Evolutionary conservation across 2,888 invertebrate species (phyloP).

Genomic region (Cantharis lateralis): DNA sequence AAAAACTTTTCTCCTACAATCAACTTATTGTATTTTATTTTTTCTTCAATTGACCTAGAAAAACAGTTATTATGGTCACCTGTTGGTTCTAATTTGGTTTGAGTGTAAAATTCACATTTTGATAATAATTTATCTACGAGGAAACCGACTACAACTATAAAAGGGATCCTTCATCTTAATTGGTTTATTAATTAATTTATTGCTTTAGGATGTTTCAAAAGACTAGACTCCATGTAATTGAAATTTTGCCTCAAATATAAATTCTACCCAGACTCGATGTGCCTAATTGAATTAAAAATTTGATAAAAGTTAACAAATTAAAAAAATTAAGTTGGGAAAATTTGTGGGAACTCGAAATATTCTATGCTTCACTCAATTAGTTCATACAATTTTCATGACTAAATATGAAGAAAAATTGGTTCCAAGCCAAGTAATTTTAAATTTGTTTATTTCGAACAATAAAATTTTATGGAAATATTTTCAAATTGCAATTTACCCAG

Average conservation of each 20-base stretch:
- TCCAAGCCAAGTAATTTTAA: background rate
- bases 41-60: background rate
- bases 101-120: background rate
- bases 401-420: background rate
- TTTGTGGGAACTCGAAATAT: background rate
- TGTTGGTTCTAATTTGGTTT: background rate
- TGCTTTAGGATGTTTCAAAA: background rate
- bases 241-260: background rate
- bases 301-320: background rate
- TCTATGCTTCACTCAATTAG: background rate
- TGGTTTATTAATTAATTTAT: background rate
- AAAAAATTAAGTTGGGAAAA: background rate
- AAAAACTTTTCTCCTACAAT: background rate
- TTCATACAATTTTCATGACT: background rate
- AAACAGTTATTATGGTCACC: background rate
- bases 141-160: background rate
- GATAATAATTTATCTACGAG: background rate
- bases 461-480: background rate
- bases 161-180: background rate
- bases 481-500: background rate
- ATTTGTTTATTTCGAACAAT: background rate
- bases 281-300: background rate
- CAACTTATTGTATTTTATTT: background rate
- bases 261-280: background rate
- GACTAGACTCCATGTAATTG: background rate